Evolutionary conservation across 2,888 invertebrate species (phyloP).

Genomic region (Cheilosia variabilis): DNA sequence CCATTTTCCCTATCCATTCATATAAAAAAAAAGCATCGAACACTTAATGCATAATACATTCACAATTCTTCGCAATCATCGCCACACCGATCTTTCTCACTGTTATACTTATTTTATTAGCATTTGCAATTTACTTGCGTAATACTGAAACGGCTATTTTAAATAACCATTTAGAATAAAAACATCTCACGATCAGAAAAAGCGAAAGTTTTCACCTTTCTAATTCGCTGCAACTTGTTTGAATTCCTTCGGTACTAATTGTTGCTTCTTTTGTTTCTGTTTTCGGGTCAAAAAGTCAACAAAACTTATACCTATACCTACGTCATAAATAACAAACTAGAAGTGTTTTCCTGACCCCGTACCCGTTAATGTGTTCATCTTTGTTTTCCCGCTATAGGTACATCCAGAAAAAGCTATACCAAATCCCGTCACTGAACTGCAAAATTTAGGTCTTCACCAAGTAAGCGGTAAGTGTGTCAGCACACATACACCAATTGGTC

Average conservation of each 20-base stretch:
- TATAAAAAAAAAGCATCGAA: no score
- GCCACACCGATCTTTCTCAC: neutral
- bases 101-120: constrained; percentile 30
- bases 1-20: no score
- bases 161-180: neutral
- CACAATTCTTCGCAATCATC: no score
- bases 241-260: neutral
- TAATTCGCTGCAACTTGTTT: constrained; percentile 25
- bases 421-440: neutral
- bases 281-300: constrained; percentile 5
- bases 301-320: neutral
- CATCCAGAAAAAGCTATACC: constrained; percentile 3
- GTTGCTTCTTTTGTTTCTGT: neutral
- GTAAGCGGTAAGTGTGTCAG: constrained; percentile 59
- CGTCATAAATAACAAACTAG: constrained; percentile 7
- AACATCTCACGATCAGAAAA: constrained; percentile 5
- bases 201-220: constrained; percentile 54
- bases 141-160: constrained; percentile 23
- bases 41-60: no score
- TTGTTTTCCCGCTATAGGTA: no score
- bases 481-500: constrained; percentile 35
- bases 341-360: neutral
- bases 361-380: neutral
- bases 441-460: constrained; percentile 47
- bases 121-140: constrained; percentile 45